Evolutionary conservation across 2,888 invertebrate species (phyloP).

Genomic region (Caenorhabditis becei): DNA sequence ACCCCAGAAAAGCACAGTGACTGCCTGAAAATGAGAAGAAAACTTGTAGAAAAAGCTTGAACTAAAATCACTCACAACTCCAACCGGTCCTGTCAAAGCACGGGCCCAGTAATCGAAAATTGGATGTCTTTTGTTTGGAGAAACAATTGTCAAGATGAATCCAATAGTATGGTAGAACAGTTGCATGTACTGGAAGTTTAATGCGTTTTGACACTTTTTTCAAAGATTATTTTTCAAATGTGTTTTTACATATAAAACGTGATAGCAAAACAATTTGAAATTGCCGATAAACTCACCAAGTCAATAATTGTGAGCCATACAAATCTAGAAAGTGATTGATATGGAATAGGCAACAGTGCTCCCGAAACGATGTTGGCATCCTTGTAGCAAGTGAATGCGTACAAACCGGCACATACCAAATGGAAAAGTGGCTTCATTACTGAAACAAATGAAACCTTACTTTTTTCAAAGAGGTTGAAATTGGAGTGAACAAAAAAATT

Average conservation of each 20-base stretch:
- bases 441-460: neutral
- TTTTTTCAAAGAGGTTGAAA: too few relatives aligned
- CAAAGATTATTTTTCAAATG: conserved; percentile 4
- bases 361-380: conserved; percentile 66
- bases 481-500: conserved; percentile 8
- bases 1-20: conserved; percentile 78
- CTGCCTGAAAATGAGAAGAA: conserved; percentile 77
- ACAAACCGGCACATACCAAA: conserved; percentile 61
- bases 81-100: conserved; percentile 68
- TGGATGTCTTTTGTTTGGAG: conserved; percentile 30
- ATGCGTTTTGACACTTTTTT: conserved; percentile 13
- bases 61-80: conserved; percentile 55
- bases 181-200: conserved; percentile 74
- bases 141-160: conserved; percentile 57
- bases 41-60: neutral
- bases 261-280: neutral
- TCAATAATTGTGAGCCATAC: conserved; percentile 80
- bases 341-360: conserved; percentile 68
- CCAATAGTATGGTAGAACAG: conserved; percentile 74
- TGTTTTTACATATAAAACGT: too few relatives aligned
- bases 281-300: conserved; percentile 65
- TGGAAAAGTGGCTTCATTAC: conserved; percentile 67
- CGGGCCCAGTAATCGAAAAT: conserved; percentile 65
- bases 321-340: conserved; percentile 72
- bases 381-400: conserved; percentile 65